Evolutionary conservation across 2,113 vertebrate genomes (phyloP), one percentile per base, ranked within the genome.

Genomic region (Galeopterus variegatus): DNA sequence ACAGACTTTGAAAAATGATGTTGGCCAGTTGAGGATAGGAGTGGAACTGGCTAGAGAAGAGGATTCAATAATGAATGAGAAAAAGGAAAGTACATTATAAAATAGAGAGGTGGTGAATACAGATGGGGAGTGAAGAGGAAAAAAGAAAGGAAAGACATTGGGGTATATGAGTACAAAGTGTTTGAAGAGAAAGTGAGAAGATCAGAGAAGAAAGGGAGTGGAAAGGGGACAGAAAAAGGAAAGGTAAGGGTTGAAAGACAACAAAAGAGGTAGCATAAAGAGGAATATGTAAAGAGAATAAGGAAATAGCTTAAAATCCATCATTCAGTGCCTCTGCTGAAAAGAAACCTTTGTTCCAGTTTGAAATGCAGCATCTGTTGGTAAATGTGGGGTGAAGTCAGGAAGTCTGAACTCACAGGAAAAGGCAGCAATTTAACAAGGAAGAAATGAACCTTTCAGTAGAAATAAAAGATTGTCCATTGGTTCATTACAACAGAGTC

Each of bases 301-400:
- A 77, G 64, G n/a, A n/a, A 79, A 31, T 5, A 8, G n/a, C 23
- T 81, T 80, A 50, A 52, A 69, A 65, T 10, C 8, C 31, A 17
- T 41, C 17, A 7, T 82, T 72, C 31, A 19, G 0, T 45, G 41
- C 18, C 21, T 33, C 48, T 79, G 58, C 69, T 93, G 81, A 75
- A 79, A 62, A 88, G 81, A 56, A 77, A 26, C 69, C 36, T 91
- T 84, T 91, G 62, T 89, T 89, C 73, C 54, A 54, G 24, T 21
- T 79, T 62, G 62, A 93, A 91, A 79, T 33, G 23, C n/a, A 56
- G 26, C 64, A 28, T 93, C 79, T 86, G 83, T 75, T 41, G 33
- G n/a, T 58, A 65, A 33, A 11, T 58, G 52, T 13, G n/a, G 18
- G 75, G 8, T 52, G 64, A 96, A 69, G 65, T 69, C n/a, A n/a